phyloP scores from a whole-genome alignment of 2,888 invertebrate species.

The Blastobasis lacticolella region DNA sequence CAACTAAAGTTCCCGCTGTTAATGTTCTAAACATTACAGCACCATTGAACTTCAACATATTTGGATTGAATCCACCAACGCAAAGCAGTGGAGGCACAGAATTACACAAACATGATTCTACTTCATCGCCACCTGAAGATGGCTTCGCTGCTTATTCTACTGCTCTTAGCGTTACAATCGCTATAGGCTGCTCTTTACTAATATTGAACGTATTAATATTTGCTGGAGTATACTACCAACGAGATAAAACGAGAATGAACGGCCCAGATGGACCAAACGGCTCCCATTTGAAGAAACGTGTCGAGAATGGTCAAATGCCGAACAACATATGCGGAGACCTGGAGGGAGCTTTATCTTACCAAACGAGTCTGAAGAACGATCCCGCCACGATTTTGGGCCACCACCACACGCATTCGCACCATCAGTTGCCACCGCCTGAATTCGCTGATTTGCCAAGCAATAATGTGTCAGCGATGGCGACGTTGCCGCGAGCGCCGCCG shows the following conservation, averaged over 20 bases:
- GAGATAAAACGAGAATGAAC: conserved; percentile 86
- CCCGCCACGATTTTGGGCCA: conserved; percentile 83
- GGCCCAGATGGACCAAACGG: conserved; percentile 71
- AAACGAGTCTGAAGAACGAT: conserved; percentile 77
- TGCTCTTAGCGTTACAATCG: conserved; percentile 93
- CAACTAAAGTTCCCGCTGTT: conserved; percentile 53
- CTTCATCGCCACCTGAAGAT: conserved; percentile 81
- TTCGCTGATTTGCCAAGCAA: conserved; percentile 86
- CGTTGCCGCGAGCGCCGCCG: conserved; percentile 82
- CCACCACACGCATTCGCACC: conserved; percentile 84
- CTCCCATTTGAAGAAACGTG: conserved; percentile 78
- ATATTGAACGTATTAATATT: conserved; percentile 95
- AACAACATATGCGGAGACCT: conserved; percentile 91
- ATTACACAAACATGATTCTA: conserved; percentile 52
- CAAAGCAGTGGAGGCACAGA: conserved; percentile 45
- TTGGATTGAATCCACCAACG: conserved; percentile 51
- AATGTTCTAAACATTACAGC: conserved; percentile 58
- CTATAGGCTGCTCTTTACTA: conserved; percentile 93
- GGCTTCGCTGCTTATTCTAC: conserved; percentile 94
- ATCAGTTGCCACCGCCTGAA: conserved; percentile 87
- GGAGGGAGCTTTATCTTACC: conserved; percentile 72
- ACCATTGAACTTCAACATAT: conserved; percentile 55
- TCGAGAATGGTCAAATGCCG: conserved; percentile 90
- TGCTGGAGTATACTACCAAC: conserved; percentile 94
- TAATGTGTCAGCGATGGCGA: conserved; percentile 72